Base-by-base conservation (phyloP, 2,113 vertebrate species). In the Dromaius novaehollandiae region DNA sequence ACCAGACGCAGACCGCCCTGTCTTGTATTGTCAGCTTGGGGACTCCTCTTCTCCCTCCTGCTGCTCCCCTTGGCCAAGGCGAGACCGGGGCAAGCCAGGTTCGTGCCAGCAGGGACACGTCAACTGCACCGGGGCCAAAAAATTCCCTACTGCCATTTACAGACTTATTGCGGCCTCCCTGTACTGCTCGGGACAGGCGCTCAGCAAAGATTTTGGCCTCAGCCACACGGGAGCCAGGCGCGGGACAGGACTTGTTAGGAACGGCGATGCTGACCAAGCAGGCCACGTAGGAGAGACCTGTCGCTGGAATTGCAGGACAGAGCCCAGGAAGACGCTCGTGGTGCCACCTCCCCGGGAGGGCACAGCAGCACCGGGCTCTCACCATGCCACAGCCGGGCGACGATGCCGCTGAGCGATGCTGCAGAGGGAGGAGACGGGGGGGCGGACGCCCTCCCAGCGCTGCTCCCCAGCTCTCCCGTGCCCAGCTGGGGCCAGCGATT, bases 41-140 rank as follows among this genome's bases (percentile, higher is more conserved):
- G 40, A 82, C 13, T 20, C 38, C 79, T 66, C 58, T 44, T 9
- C 32, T 70, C 60, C 73, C 36, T 53, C 3, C 44, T 7, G n/a
- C 71, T 51, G 22, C 51, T 53, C 51, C 22, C 24, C 51, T 53
- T 53, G 51, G 22, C 51, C 22, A 53, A 53, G 51, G 51, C 26
- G 24, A 53, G 22, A 24, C 22, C 26, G 22, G 51, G 51, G 51
- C 51, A 53, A 53, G 80, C 14, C 64, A 63, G 24, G 46, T 30
- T 58, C 0, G 2, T 19, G 21, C 34, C 81, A 79, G 36, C 53
- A 78, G 53, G 46, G 20, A 46, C 36, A 16, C 0, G 8, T 22
- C 64, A 68, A 1, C 7, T 34, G 19, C 36, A 86, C 1, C 0
- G 0, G 53, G 48, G 36, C 21, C 25, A 75, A 34, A 74, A 91